phyloP scores from a whole-genome alignment of 2,888 invertebrate genomes.

The Micropterix aruncella region DNA sequence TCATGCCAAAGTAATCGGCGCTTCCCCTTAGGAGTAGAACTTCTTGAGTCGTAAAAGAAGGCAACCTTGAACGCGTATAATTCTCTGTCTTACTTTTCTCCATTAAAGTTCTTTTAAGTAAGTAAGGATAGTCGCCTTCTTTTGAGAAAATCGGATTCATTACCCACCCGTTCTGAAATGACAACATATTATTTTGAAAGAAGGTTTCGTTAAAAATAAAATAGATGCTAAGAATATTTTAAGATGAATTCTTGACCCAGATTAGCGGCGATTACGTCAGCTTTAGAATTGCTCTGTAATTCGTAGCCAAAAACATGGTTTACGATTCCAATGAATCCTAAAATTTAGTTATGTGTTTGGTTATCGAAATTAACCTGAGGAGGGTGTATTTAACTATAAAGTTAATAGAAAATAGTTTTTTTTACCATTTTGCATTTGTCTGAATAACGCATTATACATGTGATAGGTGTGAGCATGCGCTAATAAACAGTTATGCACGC shows the following conservation, averaged over 20 bases:
- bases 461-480: constrained; percentile 38
- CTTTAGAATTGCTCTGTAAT: background rate
- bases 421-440: constrained; percentile 15
- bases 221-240: too few species aligned
- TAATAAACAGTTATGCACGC: constrained; percentile 26
- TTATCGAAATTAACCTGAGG: too few species aligned
- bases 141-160: background rate
- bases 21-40: background rate
- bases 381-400: too few species aligned
- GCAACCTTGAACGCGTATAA: background rate
- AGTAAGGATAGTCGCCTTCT: background rate
- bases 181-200: too few species aligned
- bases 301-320: background rate
- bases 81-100: background rate
- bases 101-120: too few species aligned
- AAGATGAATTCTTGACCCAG: background rate
- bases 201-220: too few species aligned
- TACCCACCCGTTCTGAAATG: too few species aligned
- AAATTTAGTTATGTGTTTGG: too few species aligned
- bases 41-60: background rate
- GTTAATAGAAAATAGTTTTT: too few species aligned
- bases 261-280: background rate
- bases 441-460: constrained; percentile 22
- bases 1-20: background rate
- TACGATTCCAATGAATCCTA: background rate